Conservation (phyloP, 1,140 invertebrate genomes). For the Asobara japonica region DNA sequence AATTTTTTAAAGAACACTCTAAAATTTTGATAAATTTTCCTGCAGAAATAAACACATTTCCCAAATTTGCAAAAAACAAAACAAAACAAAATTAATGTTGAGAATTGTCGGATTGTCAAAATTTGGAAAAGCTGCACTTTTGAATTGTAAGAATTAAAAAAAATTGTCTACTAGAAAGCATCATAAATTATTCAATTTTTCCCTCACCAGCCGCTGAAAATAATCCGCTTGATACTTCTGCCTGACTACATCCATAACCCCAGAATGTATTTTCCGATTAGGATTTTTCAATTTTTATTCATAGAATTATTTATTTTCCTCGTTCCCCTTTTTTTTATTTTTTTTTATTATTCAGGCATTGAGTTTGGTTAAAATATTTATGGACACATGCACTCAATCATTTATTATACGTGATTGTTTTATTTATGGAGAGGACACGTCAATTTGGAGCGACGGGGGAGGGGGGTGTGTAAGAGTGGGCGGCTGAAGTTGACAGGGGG, state of each 20-base stretch:
- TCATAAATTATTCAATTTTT: background rate
- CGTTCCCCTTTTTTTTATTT: slow-evolving; percentile 1
- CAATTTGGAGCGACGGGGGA: slow-evolving; percentile 1
- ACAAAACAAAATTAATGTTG: too few species aligned
- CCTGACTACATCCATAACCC: background rate
- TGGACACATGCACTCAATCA: background rate
- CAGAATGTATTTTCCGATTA: background rate
- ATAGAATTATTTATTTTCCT: background rate
- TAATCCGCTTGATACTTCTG: background rate
- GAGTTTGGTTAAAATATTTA: slow-evolving; percentile 10
- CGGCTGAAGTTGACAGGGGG: slow-evolving; percentile 2
- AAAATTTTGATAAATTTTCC: too few species aligned
- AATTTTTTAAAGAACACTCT: background rate
- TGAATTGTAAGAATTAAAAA: too few species aligned
- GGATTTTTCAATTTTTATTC: background rate
- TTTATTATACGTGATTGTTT: background rate
- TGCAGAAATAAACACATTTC: too few species aligned
- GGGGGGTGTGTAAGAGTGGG: background rate
- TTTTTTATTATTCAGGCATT: background rate
- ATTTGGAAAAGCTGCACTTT: too few species aligned
- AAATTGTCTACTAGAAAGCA: background rate
- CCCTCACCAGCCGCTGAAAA: background rate
- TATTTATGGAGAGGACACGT: slow-evolving; percentile 6
- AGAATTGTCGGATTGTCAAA: too few species aligned
- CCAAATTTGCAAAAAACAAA: too few species aligned